Percentiles rank a stretch among this genome's conserved stretches.
Conservation (phyloP, 1,140 invertebrate genomes). For the Pseudachorutes palmiensis region DNA sequence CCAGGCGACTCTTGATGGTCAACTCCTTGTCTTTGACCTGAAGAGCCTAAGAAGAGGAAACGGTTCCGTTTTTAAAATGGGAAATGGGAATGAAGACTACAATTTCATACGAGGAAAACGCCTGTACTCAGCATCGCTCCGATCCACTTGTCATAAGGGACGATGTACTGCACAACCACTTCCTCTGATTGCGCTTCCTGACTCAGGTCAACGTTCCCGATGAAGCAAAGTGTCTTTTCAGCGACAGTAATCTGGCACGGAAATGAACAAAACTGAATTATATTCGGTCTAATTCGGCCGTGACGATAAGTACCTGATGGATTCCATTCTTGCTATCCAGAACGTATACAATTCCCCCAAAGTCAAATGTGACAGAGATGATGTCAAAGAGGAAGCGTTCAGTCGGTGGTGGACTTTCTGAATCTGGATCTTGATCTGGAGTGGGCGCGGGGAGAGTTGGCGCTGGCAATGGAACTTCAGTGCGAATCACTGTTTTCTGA, state of each 20-base stretch:
- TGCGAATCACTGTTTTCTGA: constrained; percentile 28
- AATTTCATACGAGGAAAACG: not conserved
- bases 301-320: constrained; percentile 15
- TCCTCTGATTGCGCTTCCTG: not conserved
- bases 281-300: not conserved
- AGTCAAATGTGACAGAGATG: constrained; percentile 22
- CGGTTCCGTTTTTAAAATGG: not conserved
- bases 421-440: constrained; percentile 14
- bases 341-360: constrained; percentile 21
- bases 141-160: not conserved
- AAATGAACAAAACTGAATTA: constrained; percentile 2
- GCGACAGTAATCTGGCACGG: not conserved
- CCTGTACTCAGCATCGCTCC: not conserved
- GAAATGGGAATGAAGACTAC: not conserved
- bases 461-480: constrained; percentile 20
- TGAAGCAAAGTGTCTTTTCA: not conserved
- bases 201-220: not conserved
- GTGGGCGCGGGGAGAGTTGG: not conserved
- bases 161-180: not conserved
- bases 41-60: constrained; percentile 7
- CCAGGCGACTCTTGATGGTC: not conserved
- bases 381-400: constrained; percentile 14
- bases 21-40: not conserved
- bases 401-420: constrained; percentile 6
- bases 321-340: constrained; percentile 18